phyloP scores from a whole-genome alignment of 2,888 invertebrate genomes.

The Alviniconcha strummeri region DNA sequence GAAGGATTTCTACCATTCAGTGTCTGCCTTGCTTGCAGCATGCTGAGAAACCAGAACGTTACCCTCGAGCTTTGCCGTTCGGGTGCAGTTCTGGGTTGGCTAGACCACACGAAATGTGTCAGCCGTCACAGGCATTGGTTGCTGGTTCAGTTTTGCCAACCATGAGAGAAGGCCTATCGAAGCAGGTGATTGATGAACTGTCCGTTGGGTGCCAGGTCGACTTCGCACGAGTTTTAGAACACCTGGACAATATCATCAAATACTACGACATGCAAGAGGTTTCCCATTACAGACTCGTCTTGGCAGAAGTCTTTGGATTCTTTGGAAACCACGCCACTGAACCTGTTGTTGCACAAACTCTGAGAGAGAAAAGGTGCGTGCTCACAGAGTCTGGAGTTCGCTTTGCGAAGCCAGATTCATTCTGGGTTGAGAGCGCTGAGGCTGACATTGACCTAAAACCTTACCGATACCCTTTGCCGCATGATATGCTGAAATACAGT shows the following conservation, averaged over 20 bases:
- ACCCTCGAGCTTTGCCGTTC: neutral
- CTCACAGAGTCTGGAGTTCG: neutral
- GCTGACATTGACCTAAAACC: constrained; percentile 20
- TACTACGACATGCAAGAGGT: too few species aligned
- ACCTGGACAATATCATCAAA: neutral
- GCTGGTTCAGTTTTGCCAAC: neutral
- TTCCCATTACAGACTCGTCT: too few species aligned
- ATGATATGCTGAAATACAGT: neutral
- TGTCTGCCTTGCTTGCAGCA: neutral
- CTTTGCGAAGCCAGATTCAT: neutral
- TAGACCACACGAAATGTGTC: neutral
- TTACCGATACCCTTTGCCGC: constrained; percentile 22
- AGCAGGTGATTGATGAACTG: too few species aligned
- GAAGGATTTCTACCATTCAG: neutral
- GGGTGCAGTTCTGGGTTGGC: neutral
- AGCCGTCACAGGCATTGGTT: neutral
- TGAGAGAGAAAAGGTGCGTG: neutral
- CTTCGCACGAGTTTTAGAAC: neutral
- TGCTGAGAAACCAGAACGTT: too few species aligned
- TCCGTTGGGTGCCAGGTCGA: neutral
- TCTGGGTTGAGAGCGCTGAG: neutral
- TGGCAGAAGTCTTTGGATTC: too few species aligned
- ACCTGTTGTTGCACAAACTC: too few species aligned
- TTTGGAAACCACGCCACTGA: too few species aligned
- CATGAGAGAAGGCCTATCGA: neutral